Conservation (phyloP, 2,888 invertebrate species). For the Cantharis rustica region DNA sequence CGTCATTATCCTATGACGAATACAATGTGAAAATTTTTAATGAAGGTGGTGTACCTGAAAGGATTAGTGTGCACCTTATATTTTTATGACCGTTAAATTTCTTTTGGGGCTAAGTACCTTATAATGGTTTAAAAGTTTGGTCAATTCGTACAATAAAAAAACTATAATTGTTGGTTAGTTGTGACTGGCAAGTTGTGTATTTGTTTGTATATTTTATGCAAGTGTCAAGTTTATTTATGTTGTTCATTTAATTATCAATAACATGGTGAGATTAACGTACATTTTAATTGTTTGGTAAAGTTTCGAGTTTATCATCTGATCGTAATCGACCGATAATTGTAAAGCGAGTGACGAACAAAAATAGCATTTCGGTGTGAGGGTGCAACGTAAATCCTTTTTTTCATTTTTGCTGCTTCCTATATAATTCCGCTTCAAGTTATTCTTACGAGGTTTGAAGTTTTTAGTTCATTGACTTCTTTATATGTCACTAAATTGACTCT, state of each 20-base stretch:
- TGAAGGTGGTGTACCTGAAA: neutral
- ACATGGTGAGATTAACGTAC: neutral
- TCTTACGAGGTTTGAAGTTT: constrained; percentile 9
- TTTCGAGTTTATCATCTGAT: neutral
- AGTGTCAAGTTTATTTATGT: neutral
- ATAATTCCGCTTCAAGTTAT: neutral
- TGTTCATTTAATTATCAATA: neutral
- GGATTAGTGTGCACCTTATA: neutral
- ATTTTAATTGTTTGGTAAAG: neutral
- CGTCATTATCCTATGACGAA: neutral
- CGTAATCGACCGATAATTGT: neutral
- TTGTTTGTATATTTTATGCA: neutral
- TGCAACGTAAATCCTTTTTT: neutral
- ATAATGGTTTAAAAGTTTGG: neutral
- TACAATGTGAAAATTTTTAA: neutral
- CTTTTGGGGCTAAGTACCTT: neutral
- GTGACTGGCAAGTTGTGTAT: too few species aligned
- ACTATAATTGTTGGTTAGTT: neutral
- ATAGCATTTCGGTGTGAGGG: neutral
- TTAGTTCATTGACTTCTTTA: constrained; percentile 32
- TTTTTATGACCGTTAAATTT: neutral
- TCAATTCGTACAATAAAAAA: neutral
- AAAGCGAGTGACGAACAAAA: neutral
- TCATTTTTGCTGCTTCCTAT: neutral
- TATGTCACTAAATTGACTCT: constrained; percentile 34